Conservation (phyloP, 2,888 invertebrate species). For the Ochropacha duplaris region DNA sequence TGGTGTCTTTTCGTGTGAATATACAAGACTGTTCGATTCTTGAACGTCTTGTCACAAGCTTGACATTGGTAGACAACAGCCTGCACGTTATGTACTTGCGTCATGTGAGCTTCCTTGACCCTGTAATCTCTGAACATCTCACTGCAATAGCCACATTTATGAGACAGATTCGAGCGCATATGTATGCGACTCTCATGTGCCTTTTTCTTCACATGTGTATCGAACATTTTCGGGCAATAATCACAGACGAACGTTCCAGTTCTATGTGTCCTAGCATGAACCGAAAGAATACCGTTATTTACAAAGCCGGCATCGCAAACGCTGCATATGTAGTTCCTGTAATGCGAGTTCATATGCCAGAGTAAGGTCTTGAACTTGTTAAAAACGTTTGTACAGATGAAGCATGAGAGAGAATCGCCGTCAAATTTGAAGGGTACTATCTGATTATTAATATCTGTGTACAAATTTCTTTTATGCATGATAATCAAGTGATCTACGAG, state of each 20-base stretch:
- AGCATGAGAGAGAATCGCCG: slow-evolving; percentile 37
- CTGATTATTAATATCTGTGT: slow-evolving; percentile 38
- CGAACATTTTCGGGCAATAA: slow-evolving; percentile 67
- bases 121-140: slow-evolving; percentile 29
- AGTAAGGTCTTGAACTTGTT: slow-evolving; percentile 48
- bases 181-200: slow-evolving; percentile 68
- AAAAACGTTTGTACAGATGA: slow-evolving; percentile 38
- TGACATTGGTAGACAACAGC: slow-evolving; percentile 28
- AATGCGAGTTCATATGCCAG: slow-evolving; percentile 57
- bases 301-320: slow-evolving; percentile 52
- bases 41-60: slow-evolving; percentile 38
- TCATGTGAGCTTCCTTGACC: neutral
- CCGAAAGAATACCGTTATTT: slow-evolving; percentile 38
- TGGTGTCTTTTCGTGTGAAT: slow-evolving; percentile 47
- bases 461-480: slow-evolving; percentile 36
- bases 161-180: slow-evolving; percentile 37
- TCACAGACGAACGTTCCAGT: slow-evolving; percentile 56
- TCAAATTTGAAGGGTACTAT: slow-evolving; percentile 54
- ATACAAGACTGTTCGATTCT: slow-evolving; percentile 23
- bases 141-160: slow-evolving; percentile 52
- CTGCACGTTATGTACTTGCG: slow-evolving; percentile 6
- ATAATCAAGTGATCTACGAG: slow-evolving; percentile 40
- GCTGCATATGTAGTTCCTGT: slow-evolving; percentile 48
- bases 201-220: slow-evolving; percentile 62
- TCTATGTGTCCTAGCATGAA: slow-evolving; percentile 51